Evolutionary conservation across 92 coral and sea anemone species (phyloP), one percentile per base, ranked within the genome.

Genomic region (Bergia puertoricense): DNA sequence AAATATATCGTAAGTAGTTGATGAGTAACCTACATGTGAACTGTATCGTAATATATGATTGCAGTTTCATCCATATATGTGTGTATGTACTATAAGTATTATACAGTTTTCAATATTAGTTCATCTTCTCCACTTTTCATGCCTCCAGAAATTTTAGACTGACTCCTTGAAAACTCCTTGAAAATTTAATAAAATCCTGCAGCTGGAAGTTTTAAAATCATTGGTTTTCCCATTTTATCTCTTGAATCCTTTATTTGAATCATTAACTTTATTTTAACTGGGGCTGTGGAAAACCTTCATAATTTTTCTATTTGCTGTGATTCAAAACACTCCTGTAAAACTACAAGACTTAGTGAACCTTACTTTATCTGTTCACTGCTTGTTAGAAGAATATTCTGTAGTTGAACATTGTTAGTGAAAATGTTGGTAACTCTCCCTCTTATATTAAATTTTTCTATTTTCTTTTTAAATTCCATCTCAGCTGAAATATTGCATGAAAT

Each of bases 401-500:
- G 67, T 22, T 6, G n/a, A 7, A 6, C 15, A 54, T 8, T 54
- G 59, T 54, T 13, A 54, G 18, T 11, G 59, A 54, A 54, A 18
- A 9, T 51, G 57, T 30, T 54, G 59, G 9, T 1, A 54, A 8
- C 16, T 10, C 10, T 0, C 59, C 11, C 57, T 51, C 11, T 8
- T 73, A 16, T 3, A 16, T 8, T 6, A 42, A 42, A 15, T 0
- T 40, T 38, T 74, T 6, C 2, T 74, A 54, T 16, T 10, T 38
- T 50, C 57, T 77, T 6, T 66, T 76, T 16, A 37, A 15, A n/a
- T 23, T 20, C 22, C 36, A 16, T 92, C 81, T 37, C 93, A 96
- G 99, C 98, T 93, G 99, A 93, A 39, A 90, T 96, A 37, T 81
- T 96, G 79, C 90, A 88, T 59, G 99, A 96, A 86, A 93, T 96